These are phyloP conservation scores for Dorcus parallelipipedus DNA, from an alignment of 2,888 invertebrate species.

Conservation along the genomic window DNA sequence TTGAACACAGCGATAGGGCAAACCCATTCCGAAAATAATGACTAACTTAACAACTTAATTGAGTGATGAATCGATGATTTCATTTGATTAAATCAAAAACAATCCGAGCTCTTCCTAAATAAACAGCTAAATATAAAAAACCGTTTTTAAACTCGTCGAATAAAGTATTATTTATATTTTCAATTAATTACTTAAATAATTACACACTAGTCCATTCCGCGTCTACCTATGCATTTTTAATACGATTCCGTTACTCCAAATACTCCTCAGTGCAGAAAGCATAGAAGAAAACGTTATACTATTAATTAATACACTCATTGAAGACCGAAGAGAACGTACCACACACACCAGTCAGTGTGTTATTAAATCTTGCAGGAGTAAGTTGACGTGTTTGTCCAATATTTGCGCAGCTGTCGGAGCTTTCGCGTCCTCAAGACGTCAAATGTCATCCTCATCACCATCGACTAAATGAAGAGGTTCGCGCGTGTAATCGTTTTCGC, in stretches of 20 bases:
- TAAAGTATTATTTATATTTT: too few relatives aligned
- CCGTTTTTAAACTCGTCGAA: too few relatives aligned
- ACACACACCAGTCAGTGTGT: constrained; percentile 28
- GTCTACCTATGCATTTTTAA: constrained; percentile 15
- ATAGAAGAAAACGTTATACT: constrained; percentile 43
- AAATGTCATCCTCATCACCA: neutral
- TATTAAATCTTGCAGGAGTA: constrained; percentile 28
- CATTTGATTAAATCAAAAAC: too few relatives aligned
- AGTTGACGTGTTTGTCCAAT: constrained; percentile 7
- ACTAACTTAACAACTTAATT: too few relatives aligned
- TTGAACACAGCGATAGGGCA: too few relatives aligned
- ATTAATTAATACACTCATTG: constrained; percentile 41
- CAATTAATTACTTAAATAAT: too few relatives aligned
- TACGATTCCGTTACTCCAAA: constrained; percentile 44
- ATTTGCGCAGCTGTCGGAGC: neutral
- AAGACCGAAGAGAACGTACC: constrained; percentile 26
- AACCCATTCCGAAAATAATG: too few relatives aligned
- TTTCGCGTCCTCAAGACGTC: neutral
- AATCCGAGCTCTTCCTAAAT: too few relatives aligned
- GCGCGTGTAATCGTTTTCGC: too few relatives aligned
- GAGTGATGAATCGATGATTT: too few relatives aligned
- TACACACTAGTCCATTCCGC: neutral
- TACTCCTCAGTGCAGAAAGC: constrained; percentile 46
- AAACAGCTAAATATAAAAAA: too few relatives aligned
- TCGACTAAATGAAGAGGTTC: neutral